These are phyloP conservation scores for Holocentrus rufus DNA, from an alignment of 2,797 vertebrate genomes.

Conservation along the genomic window DNA sequence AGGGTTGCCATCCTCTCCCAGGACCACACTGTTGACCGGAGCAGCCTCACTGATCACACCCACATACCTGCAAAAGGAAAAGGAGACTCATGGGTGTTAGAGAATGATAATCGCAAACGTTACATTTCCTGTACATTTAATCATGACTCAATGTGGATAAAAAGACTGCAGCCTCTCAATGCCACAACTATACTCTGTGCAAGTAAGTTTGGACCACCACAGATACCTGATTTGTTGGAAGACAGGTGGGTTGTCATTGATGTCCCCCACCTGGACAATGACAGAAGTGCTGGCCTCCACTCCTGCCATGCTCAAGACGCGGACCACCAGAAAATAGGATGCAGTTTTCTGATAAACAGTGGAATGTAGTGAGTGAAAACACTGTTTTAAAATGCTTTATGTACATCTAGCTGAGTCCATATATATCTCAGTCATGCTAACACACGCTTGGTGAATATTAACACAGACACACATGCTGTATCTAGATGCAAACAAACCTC, in stretches of 20 bases:
- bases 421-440: background rate
- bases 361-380: conserved; percentile 12
- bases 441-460: conserved; percentile 2
- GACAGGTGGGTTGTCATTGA: conserved; percentile 91
- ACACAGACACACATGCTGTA: background rate
- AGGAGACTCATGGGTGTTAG: background rate
- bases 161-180: background rate
- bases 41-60: conserved; percentile 93
- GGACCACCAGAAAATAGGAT: conserved; percentile 85
- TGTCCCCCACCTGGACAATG: conserved; percentile 88
- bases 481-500: conserved; percentile 76
- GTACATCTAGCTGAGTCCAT: background rate
- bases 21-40: conserved; percentile 90
- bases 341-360: conserved; percentile 66
- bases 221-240: conserved; percentile 86
- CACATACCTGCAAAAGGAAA: conserved; percentile 78
- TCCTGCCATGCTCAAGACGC: conserved; percentile 92
- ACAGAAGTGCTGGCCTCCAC: conserved; percentile 86
- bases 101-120: background rate
- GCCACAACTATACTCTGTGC: background rate
- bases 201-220: background rate
- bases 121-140: background rate
- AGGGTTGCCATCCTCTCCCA: conserved; percentile 87
- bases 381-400: background rate
- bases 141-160: background rate